phyloP scores from a whole-genome alignment of 2,888 invertebrate genomes.

The Hemicrepidius hirtus region DNA sequence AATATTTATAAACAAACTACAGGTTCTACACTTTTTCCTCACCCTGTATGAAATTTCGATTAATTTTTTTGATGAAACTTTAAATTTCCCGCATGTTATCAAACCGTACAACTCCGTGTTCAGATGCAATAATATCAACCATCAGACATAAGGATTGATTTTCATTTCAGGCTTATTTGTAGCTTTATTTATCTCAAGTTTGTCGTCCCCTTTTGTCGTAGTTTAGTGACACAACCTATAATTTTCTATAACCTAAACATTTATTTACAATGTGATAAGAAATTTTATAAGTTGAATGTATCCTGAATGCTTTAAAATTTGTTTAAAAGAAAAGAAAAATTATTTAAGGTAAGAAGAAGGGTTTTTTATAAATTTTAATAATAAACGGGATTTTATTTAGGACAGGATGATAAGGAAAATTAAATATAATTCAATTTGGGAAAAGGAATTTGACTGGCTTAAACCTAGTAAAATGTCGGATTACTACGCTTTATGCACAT shows the following conservation, averaged over 20 bases:
- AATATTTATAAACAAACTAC: too few relatives aligned
- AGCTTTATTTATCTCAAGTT: slow-evolving; percentile 6
- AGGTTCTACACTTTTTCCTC: too few relatives aligned
- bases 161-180: slow-evolving; percentile 19
- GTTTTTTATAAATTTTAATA: not conserved
- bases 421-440: slow-evolving; percentile 42
- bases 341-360: not conserved
- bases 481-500: slow-evolving; percentile 36
- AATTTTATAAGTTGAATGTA: not conserved
- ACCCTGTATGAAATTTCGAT: too few relatives aligned
- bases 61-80: slow-evolving; percentile 4
- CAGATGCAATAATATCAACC: slow-evolving; percentile 20
- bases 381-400: not conserved
- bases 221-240: slow-evolving; percentile 23
- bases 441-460: slow-evolving; percentile 45
- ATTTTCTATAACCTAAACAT: slow-evolving; percentile 30
- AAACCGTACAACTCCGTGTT: slow-evolving; percentile 40
- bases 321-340: not conserved
- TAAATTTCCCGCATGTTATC: slow-evolving; percentile 1
- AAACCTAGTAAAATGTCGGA: slow-evolving; percentile 44
- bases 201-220: not conserved
- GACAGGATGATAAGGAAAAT: slow-evolving; percentile 32
- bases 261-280: slow-evolving; percentile 8
- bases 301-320: not conserved
- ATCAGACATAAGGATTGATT: slow-evolving; percentile 24